These are phyloP conservation scores for Sinocyclocheilus grahami DNA, from an alignment of 2,113 vertebrate genomes.

Conservation along the genomic window DNA sequence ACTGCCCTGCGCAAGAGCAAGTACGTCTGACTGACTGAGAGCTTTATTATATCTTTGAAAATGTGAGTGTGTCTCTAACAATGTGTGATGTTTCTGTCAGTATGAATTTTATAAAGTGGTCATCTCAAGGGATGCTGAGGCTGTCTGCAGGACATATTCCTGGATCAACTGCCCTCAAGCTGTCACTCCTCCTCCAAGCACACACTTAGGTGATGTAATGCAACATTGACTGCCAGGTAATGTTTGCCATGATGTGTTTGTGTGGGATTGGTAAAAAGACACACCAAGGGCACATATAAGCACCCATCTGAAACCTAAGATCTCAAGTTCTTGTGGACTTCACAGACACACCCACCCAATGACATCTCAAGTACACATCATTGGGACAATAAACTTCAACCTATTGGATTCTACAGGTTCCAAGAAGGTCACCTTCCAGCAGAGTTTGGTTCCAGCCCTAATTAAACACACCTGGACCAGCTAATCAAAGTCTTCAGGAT, in stretches of 20 bases:
- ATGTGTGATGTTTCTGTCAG: slow-evolving; percentile 64
- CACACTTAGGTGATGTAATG: background rate
- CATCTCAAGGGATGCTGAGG: slow-evolving; percentile 94
- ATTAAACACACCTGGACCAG: background rate
- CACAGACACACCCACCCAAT: too few species aligned
- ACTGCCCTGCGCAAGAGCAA: slow-evolving; percentile 91
- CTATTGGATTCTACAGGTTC: too few species aligned
- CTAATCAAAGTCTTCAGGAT: background rate
- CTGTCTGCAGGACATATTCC: slow-evolving; percentile 72
- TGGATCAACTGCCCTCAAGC: background rate
- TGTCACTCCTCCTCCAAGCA: background rate
- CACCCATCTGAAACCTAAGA: background rate
- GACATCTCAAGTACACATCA: too few species aligned
- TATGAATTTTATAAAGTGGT: slow-evolving; percentile 94
- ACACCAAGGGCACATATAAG: background rate
- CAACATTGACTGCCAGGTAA: background rate
- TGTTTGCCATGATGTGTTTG: background rate
- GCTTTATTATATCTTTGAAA: slow-evolving; percentile 57
- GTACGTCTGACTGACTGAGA: slow-evolving; percentile 64
- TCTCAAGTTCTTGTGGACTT: too few species aligned
- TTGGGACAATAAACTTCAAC: too few species aligned
- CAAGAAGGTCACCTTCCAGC: background rate
- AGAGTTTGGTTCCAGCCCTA: background rate
- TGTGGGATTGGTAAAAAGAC: background rate
- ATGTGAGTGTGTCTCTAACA: slow-evolving; percentile 54